These are phyloP conservation scores for Zaprionus taronus DNA, from an alignment of 1,140 invertebrate genomes.

Conservation along the genomic window DNA sequence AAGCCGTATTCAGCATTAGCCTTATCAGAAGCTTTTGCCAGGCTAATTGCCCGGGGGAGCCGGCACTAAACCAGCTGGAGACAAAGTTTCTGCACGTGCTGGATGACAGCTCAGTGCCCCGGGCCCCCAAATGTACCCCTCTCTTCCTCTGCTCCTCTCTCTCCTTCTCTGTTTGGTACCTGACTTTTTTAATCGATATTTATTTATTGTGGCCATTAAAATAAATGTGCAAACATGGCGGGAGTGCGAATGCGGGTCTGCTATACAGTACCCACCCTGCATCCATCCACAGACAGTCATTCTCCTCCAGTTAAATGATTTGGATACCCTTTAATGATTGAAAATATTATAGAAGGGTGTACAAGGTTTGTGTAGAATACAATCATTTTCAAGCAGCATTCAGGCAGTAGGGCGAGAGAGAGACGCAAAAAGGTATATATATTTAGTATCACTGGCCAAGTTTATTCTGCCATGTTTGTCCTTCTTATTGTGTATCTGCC, in stretches of 20 bases:
- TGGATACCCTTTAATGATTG: neutral
- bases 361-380: too few relatives aligned
- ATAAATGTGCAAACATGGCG: constrained; percentile 32
- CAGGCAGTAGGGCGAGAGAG: too few relatives aligned
- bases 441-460: too few relatives aligned
- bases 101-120: constrained; percentile 62
- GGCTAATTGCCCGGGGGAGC: constrained; percentile 57
- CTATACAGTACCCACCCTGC: neutral
- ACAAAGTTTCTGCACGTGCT: constrained; percentile 67
- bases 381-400: too few relatives aligned
- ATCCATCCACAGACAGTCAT: neutral
- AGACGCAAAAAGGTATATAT: too few relatives aligned
- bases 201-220: constrained; percentile 70
- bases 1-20: constrained; percentile 49
- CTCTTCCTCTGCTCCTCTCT: constrained; percentile 2
- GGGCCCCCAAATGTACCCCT: constrained; percentile 51
- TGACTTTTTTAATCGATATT: constrained; percentile 69
- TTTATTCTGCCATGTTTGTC: too few relatives aligned
- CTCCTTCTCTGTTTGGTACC: constrained; percentile 32
- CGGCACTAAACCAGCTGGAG: constrained; percentile 22
- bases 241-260: neutral
- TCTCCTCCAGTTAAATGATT: neutral
- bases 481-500: too few relatives aligned
- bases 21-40: constrained; percentile 54
- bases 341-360: too few relatives aligned